Evolutionary conservation across 1,140 invertebrate genomes (phyloP).

Genomic region (Pissodes strobi): DNA sequence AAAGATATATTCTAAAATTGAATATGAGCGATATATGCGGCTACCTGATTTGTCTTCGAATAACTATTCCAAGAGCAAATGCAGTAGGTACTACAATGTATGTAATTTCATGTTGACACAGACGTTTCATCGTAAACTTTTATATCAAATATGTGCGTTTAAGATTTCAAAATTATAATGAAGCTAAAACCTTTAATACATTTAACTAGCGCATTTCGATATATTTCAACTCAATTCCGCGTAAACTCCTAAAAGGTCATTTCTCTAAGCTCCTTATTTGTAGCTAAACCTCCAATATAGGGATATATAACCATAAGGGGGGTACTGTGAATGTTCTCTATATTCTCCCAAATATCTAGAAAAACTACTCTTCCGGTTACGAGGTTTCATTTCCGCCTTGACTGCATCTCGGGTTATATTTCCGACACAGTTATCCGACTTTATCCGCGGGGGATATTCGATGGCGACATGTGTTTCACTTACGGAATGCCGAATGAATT

Average conservation of each 20-base stretch:
- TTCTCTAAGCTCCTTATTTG: not conserved
- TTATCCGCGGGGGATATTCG: slow-evolving; percentile 56
- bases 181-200: too few relatives aligned
- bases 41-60: too few relatives aligned
- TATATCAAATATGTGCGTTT: too few relatives aligned
- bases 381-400: slow-evolving; percentile 63
- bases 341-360: slow-evolving; percentile 26
- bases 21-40: too few relatives aligned
- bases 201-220: too few relatives aligned
- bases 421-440: slow-evolving; percentile 62
- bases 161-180: too few relatives aligned
- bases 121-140: too few relatives aligned
- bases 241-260: not conserved
- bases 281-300: not conserved
- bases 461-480: slow-evolving; percentile 54
- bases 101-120: too few relatives aligned
- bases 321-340: slow-evolving; percentile 17
- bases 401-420: slow-evolving; percentile 58
- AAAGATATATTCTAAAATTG: too few relatives aligned
- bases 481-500: slow-evolving; percentile 44
- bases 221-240: too few relatives aligned
- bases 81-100: too few relatives aligned
- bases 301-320: slow-evolving; percentile 6
- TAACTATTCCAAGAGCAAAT: too few relatives aligned
- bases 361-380: slow-evolving; percentile 60